Percentiles rank a stretch among this genome's conserved stretches.
phyloP scores from a whole-genome alignment of 92 coral and sea anemone genomes.

The Paragorgia papillata region DNA sequence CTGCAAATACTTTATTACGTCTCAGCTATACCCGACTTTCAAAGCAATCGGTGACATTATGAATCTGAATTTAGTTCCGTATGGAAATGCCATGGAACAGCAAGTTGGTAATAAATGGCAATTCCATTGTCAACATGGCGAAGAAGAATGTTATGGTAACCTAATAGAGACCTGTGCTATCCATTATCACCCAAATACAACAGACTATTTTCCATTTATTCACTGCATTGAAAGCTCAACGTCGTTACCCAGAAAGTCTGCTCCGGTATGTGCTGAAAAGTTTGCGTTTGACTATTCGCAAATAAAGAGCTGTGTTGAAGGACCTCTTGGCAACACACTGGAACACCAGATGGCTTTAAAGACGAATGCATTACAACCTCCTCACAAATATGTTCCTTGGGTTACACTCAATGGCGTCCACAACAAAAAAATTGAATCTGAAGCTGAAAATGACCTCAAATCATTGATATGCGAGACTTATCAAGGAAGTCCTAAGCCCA shows the following conservation, averaged over 20 bases:
- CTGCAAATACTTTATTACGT: constrained; percentile 60
- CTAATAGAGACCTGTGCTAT: constrained; percentile 74
- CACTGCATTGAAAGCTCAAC: constrained; percentile 62
- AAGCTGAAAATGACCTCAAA: constrained; percentile 56
- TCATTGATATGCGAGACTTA: constrained; percentile 64
- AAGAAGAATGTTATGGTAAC: constrained; percentile 69
- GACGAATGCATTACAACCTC: constrained; percentile 67
- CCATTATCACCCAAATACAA: constrained; percentile 42
- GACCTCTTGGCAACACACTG: constrained; percentile 62
- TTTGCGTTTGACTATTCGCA: constrained; percentile 64
- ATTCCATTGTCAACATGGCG: constrained; percentile 75
- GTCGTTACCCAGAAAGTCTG: constrained; percentile 28
- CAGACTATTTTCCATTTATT: constrained; percentile 59
- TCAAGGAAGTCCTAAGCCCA: constrained; percentile 63
- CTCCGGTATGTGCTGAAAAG: constrained; percentile 63
- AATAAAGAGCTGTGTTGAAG: constrained; percentile 58
- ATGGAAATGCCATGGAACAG: constrained; percentile 68
- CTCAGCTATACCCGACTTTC: constrained; percentile 71
- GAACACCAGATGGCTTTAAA: constrained; percentile 75
- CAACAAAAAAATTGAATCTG: constrained; percentile 60
- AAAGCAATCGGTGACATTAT: constrained; percentile 57
- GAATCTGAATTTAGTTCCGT: constrained; percentile 67
- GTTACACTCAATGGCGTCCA: constrained; percentile 75
- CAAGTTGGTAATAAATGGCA: constrained; percentile 50
- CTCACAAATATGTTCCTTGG: constrained; percentile 76